Base-by-base conservation (phyloP, 2,113 vertebrate species). In the Crotalus tigris region DNA sequence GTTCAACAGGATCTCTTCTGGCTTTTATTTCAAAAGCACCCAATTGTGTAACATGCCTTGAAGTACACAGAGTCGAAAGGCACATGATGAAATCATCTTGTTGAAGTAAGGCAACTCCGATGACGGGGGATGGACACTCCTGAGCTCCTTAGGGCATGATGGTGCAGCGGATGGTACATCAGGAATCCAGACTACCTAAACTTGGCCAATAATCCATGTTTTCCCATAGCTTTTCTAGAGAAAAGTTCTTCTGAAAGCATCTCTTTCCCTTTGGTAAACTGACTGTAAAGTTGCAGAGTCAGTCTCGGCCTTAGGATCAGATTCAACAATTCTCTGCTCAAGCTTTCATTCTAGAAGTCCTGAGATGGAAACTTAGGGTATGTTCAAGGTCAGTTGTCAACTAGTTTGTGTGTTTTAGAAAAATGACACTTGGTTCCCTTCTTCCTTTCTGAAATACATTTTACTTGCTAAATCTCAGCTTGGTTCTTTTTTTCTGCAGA, bases 311-410 rank as follows among this genome's bases (percentile, higher is more conserved):
- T 11, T 93, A 12, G 87, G 39, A 3, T 0, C 51, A 59, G 91
- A 51, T 3, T 0, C 1, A 17, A 64, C 19, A 0, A 21, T 9
- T 87, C 46, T 13, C 91, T 0, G 0, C 17, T n/a, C 9, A n/a
- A 64, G 86, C 55, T 49, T 57, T 87, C 19, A 6, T 33, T 81
- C 46, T 26, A 5, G 0, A 89, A 88, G 29, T n/a, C 91, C 87
- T 90, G 94, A 95, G 15, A 51, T n/a, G 24, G 90, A 49, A 58
- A 57, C 10, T 24, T 46, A 29, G 49, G 94, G 95, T 61, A 95
- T 94, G 91, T 94, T 94, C 92, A 91, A 92, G 93, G 93, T 89
- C 39, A 94, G 95, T 95, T 95, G 94, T 95, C 92, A 93, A 94
- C 92, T 94, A 90, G 92, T 89, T 49, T 94, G 95, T 92, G 87